Base-by-base conservation (phyloP, 2,797 vertebrate genomes). In the Coregonus suidteri region DNA sequence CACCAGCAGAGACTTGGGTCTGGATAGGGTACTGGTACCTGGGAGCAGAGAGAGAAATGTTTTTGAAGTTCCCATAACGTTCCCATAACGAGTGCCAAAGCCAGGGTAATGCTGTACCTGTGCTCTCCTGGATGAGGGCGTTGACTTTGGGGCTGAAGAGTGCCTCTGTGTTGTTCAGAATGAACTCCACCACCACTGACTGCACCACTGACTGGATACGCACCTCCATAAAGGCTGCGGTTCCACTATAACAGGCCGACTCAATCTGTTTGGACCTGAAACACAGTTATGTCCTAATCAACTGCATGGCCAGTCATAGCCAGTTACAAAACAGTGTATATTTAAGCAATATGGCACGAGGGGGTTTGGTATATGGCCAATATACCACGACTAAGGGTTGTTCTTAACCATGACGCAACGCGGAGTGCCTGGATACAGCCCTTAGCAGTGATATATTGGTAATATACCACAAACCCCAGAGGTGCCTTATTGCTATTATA, bases 141-240 rank as follows among this genome's bases (percentile, higher is more conserved):
- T 94, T 98, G 86, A 98, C 95, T 79, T 97, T 99, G 70, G 94
- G 83, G 74, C 98, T 99, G 92, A 99, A 99, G 54, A 99, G 96
- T 31, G 97, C 95, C 0, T 98, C 96, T 0, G 97, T 97, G 0
- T 99, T 97, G 90, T 99, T 99, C 75, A 99, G 93, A 84, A 99
- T 98, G 91, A 99, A 99, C 84, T 99, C 98, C 84, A 99, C 98
- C 30, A 99, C 98, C 59, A 99, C 97, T 0, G 98, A 99, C 93
- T 99, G 98, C 30, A 99, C 98, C 59, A 99, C 97, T 0, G 98
- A 99, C 93, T 99, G 98, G 88, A 99, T 99, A 0, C 97, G 94
- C 79, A 99, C 97, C 88, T 99, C 98, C 98, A 99, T 99, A 89
- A 99, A 99, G 0, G 98, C 98, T 0, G 98, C 97, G 0, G 98